Evolutionary conservation across 2,888 invertebrate species (phyloP), one percentile per base, ranked within the genome.

Genomic region (Andricus quercusramuli): DNA sequence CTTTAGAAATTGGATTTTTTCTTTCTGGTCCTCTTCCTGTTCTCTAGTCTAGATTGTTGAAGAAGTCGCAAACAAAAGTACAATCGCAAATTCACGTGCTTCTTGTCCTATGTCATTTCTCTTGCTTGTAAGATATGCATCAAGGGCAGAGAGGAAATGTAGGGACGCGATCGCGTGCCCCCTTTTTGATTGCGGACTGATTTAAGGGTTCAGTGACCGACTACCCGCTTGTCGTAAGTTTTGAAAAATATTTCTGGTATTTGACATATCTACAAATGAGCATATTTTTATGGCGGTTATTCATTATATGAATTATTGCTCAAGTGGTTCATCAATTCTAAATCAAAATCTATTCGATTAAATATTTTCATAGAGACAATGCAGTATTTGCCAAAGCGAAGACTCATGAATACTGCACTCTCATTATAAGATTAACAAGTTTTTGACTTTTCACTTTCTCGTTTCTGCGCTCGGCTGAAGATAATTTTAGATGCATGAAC

Each of bases 21-120:
- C 29, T 64, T 64, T 29, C 22, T 64, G 15, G 22, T 64, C 64
- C 64, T 64, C 64, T 64, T 64, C 64, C 64, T 64, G 29, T 17
- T 17, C 64, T 15, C 15, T 25, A 64, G 25, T 64, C 15, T 25
- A 64, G 25, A 29, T 29, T 64, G 6, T 64, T 64, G 17, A 29
- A 29, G 64, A 22, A 64, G 13, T 25, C 29, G 13, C 64, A 17
- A 17, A 17, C 17, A 47, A 47, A 47, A 17, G 5, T 17, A 29
- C 8, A 29, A 64, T 29, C 29, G 64, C 64, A 29, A 64, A 64
- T 29, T 64, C 64, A 25, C 64, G 64, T 64, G 17, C 22, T 64
- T 29, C 5, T 29, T 64, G 17, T 64, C 64, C 64, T 25, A 64
- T 64, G 13, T 64, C 29, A 64, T 64, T 64, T 64, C 64, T 64